Percentiles rank a stretch among this genome's conserved stretches.
Conservation (phyloP, 2,888 invertebrate genomes). For the Gasteruption jaculator region DNA sequence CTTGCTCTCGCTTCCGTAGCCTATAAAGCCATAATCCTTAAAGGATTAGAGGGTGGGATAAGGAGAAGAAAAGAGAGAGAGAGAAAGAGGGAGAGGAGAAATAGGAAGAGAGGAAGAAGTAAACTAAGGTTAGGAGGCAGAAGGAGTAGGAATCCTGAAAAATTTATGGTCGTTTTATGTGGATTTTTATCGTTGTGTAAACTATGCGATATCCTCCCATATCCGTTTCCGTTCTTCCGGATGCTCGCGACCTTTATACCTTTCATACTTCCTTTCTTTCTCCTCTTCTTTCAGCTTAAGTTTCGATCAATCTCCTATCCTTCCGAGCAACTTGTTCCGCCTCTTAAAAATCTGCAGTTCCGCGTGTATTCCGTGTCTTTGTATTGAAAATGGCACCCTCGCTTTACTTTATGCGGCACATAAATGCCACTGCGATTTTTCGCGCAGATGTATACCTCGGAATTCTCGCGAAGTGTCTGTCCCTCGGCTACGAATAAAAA, state of each 20-base stretch:
- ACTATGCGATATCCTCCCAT: conserved; percentile 38
- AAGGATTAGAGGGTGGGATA: too few species aligned
- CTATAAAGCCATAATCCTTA: conserved; percentile 31
- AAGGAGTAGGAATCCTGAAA: too few species aligned
- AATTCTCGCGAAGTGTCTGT: too few species aligned
- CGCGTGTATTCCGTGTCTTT: too few species aligned
- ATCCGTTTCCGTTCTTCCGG: conserved; percentile 35
- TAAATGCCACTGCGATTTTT: too few species aligned
- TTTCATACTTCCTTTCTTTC: neutral
- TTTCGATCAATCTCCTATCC: neutral
- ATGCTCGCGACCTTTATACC: conserved; percentile 32
- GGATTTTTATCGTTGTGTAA: conserved; percentile 45
- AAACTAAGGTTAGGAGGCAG: conserved; percentile 19
- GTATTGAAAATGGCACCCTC: too few species aligned
- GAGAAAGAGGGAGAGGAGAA: conserved; percentile 6
- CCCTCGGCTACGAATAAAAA: too few species aligned
- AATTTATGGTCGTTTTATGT: conserved; percentile 44
- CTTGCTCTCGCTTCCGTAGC: conserved; percentile 16
- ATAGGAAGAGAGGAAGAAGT: conserved; percentile 15
- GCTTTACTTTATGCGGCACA: too few species aligned
- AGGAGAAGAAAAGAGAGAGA: neutral
- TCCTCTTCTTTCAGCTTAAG: neutral
- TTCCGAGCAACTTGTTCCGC: neutral
- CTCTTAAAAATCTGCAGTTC: too few species aligned
- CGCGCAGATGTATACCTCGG: too few species aligned